These are phyloP conservation scores for Bhutanitis thaidina DNA, from an alignment of 2,888 invertebrate genomes.

Conservation along the genomic window DNA sequence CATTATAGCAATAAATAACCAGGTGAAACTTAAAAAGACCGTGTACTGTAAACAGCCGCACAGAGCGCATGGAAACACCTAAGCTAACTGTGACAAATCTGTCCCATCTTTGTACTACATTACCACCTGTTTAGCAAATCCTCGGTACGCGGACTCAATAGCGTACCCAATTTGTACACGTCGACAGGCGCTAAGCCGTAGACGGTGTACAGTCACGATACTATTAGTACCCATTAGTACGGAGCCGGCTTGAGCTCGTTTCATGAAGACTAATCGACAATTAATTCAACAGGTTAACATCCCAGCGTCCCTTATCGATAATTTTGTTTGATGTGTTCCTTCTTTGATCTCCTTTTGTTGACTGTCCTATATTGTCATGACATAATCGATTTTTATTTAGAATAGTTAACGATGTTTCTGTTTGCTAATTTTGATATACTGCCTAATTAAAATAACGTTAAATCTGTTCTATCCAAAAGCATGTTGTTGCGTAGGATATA, in stretches of 20 bases:
- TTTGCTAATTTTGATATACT: neutral
- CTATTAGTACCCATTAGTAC: conserved; percentile 71
- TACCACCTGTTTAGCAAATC: conserved; percentile 18
- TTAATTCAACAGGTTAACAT: conserved; percentile 71
- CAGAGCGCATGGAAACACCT: neutral
- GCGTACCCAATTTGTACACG: conserved; percentile 27
- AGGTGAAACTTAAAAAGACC: conserved; percentile 8
- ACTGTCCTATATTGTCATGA: neutral
- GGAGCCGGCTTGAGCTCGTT: conserved; percentile 44
- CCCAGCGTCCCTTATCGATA: conserved; percentile 29
- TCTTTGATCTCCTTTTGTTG: neutral
- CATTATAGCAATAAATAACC: conserved; percentile 6
- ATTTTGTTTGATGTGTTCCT: conserved; percentile 1
- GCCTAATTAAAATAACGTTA: too few species aligned
- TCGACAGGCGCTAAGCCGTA: conserved; percentile 40
- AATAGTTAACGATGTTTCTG: neutral
- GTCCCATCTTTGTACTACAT: conserved; percentile 12
- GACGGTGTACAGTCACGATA: conserved; percentile 37
- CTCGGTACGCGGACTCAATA: conserved; percentile 2
- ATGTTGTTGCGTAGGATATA: too few species aligned
- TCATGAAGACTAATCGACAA: conserved; percentile 71
- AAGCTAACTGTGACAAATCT: conserved; percentile 9
- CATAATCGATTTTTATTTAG: neutral
- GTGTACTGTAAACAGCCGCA: neutral
- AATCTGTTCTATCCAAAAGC: too few species aligned